Base-by-base conservation (phyloP, 1,140 invertebrate species). In the Drosophila grimshawi region DNA sequence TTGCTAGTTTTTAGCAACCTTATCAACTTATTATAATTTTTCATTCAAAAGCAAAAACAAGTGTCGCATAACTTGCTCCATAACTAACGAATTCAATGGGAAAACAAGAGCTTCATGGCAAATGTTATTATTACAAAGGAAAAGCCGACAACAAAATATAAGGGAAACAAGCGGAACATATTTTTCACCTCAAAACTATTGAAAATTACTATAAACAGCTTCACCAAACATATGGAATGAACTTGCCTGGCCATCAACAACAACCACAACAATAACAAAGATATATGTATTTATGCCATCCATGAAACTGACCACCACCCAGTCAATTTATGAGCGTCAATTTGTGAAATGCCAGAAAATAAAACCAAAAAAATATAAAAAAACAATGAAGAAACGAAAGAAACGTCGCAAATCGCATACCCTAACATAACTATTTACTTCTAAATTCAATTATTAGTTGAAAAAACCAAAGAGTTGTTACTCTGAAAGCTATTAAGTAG, bases 121-220 rank as follows among this genome's bases (percentile, higher is more conserved):
- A 43, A 43, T 43, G 10, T 43, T 55, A 11, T 5, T 10, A 41
- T n/a, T 43, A 35, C 55, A 46, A 59, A 37, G 56, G 29, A 59
- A 32, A 19, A 48, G 45, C 2, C 5, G 19, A 61, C 33, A 33
- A 41, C 8, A 77, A 35, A 43, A 29, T 57, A 33, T 43, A 19
- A 3, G 35, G 33, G 33, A 63, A 76, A 61, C 43, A 71, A 46
- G 51, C 70, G 59, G 55, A 86, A 78, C 82, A 86, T 81, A 86
- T 86, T 86, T 88, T 78, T 66, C 79, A 70, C 78, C 82, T 68
- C 82, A 86, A 88, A 86, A 88, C 70, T 68, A 86, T 86, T 88
- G 76, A 80, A 82, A 86, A 82, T 86, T 86, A 88, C 76, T 82
- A 80, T 88, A 88, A 88, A 82, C 83, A 86, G 79, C 55, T 55